These are phyloP conservation scores for Lepus europaeus DNA, from an alignment of 2,113 vertebrate species.

Conservation along the genomic window DNA sequence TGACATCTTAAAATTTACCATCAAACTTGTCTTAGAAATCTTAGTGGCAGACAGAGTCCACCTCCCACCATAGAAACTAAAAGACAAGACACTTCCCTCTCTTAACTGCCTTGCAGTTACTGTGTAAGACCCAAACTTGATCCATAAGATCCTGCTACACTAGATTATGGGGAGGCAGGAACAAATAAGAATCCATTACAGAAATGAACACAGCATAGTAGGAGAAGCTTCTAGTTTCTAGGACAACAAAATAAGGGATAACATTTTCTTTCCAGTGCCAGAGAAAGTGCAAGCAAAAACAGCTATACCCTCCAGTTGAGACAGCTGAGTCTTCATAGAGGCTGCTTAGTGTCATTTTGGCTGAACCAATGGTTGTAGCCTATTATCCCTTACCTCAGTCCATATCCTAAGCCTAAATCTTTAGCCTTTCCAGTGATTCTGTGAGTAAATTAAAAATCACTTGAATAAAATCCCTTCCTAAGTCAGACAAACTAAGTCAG, in stretches of 20 bases:
- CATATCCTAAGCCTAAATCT: neutral
- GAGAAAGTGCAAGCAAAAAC: neutral
- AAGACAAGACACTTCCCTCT: neutral
- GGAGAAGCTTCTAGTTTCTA: slow-evolving; percentile 20
- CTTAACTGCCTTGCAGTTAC: neutral
- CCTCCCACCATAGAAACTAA: neutral
- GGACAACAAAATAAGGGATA: neutral
- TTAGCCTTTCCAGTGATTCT: neutral
- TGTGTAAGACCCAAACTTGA: neutral
- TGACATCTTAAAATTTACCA: too few species aligned
- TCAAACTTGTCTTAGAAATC: neutral
- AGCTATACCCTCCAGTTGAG: neutral
- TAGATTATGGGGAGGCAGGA: neutral
- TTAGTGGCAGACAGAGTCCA: neutral
- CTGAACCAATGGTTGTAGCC: neutral
- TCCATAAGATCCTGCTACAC: neutral
- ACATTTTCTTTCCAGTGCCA: neutral
- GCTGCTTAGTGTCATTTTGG: too few species aligned
- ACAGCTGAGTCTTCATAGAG: neutral
- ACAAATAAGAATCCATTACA: neutral
- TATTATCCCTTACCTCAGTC: neutral
- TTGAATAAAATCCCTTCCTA: slow-evolving; percentile 33
- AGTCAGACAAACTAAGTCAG: neutral
- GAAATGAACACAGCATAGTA: neutral
- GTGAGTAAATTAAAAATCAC: neutral